Base-by-base conservation (phyloP, 2,113 vertebrate species). In the Muntiacus muntjak region DNA sequence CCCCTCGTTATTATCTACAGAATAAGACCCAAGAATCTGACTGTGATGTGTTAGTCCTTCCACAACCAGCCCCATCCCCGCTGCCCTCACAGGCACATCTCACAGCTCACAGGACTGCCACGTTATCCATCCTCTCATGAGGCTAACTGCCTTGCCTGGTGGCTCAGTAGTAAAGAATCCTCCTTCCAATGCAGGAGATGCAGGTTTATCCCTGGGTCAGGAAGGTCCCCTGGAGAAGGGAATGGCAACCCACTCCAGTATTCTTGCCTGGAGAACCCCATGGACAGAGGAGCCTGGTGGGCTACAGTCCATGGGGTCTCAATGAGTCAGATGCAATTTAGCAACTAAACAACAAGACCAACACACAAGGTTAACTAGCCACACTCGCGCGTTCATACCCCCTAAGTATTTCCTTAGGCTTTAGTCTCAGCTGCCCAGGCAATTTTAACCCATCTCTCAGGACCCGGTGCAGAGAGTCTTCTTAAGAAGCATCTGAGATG, bases 281-380 rank as follows among this genome's bases (percentile, higher is more conserved):
- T 26, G 40, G 40, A 76, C 23, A 76, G 40, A 74, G 40, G 71
- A 76, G 71, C 5, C 0, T 76, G 40, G 71, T 76, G 40, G 71
- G 71, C 40, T 76, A 43, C 71, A 76, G 71, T 26, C 6, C 40
- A 43, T 43, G 40, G 9, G 36, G 23, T 76, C 21, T 26, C 71
- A 43, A 43, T 7, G 71, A 74, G 36, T 74, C 0, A 0, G 71
- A 7, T 0, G 0, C 71, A 74, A 14, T 13, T 26, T 25, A 76
- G 71, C 40, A 43, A 43, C 40, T 76, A 43, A 76, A 43, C 7
- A 43, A 12, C 71, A 26, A 74, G 23, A 21, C 64, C 10, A 25
- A 40, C 67, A 40, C 67, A 40, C 0, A 5, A 40, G 23, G 19
- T n/a, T 67, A 84, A 52, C 43, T 33, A 57, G 67, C 62, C 50